A percentile compares a stretch with the other conserved stretches of the same genome.
Conservation (phyloP, 2,797 vertebrate genomes). For the Lepidocolaptes lacrymiger region DNA sequence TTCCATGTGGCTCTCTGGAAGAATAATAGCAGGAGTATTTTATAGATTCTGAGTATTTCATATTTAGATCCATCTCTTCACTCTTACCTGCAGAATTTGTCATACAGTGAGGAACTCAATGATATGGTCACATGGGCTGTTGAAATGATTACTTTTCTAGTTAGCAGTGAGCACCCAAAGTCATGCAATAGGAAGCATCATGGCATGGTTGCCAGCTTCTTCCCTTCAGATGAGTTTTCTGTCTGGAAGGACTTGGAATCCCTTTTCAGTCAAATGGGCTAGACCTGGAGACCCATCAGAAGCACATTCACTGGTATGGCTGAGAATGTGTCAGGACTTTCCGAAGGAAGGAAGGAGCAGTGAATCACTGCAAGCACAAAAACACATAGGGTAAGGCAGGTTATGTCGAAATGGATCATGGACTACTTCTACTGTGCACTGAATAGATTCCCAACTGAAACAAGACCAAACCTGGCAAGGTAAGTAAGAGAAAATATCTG, state of each 20-base stretch:
- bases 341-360: background rate
- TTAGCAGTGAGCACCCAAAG: background rate
- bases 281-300: background rate
- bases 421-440: background rate
- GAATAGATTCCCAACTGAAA: background rate
- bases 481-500: background rate
- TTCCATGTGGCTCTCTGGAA: background rate
- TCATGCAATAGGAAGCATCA: background rate
- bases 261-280: background rate
- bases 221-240: background rate
- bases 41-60: background rate
- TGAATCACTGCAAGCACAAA: background rate
- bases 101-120: background rate
- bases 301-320: background rate
- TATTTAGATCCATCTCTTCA: background rate
- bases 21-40: background rate
- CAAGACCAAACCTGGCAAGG: background rate
- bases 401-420: background rate
- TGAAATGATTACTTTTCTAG: background rate
- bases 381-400: background rate
- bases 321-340: background rate
- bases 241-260: background rate
- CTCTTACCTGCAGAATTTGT: background rate
- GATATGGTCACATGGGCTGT: background rate
- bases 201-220: background rate